These are phyloP conservation scores for Sinocyclocheilus anophthalmus DNA, from an alignment of 2,113 vertebrate genomes.

Conservation along the genomic window DNA sequence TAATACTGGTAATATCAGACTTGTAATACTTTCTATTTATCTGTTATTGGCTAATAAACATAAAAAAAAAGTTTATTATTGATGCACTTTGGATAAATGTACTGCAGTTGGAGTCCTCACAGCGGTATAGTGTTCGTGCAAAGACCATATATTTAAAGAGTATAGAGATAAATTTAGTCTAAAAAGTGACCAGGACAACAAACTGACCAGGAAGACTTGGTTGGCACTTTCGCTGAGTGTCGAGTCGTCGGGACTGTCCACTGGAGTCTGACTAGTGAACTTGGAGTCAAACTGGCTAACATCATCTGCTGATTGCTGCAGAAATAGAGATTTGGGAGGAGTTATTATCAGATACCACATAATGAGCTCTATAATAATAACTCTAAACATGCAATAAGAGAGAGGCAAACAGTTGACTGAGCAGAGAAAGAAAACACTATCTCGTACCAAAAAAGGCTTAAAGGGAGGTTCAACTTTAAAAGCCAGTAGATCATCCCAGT, in stretches of 20 bases:
- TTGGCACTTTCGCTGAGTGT: constrained; percentile 98
- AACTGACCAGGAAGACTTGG: constrained; percentile 93
- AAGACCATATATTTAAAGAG: neutral
- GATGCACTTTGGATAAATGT: neutral
- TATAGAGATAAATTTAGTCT: constrained; percentile 6
- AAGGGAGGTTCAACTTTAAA: constrained; percentile 95
- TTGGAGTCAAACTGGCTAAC: constrained; percentile 98
- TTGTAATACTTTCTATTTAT: neutral
- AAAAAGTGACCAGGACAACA: neutral
- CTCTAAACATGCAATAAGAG: neutral
- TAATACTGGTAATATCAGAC: too few species aligned
- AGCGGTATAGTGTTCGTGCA: neutral
- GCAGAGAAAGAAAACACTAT: neutral
- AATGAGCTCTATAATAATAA: neutral
- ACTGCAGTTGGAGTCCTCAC: neutral
- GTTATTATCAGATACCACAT: neutral
- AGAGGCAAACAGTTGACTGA: constrained; percentile 9
- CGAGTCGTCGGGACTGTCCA: constrained; percentile 96
- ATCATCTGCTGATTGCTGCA: constrained; percentile 96
- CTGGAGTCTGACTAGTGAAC: constrained; percentile 97
- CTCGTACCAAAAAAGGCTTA: constrained; percentile 90
- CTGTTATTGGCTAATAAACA: neutral
- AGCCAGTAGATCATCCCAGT: constrained; percentile 93
- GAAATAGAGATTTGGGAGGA: constrained; percentile 21
- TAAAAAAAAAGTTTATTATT: neutral